Conservation (phyloP, 2,797 vertebrate species). For the Eleutherodactylus coqui region DNA sequence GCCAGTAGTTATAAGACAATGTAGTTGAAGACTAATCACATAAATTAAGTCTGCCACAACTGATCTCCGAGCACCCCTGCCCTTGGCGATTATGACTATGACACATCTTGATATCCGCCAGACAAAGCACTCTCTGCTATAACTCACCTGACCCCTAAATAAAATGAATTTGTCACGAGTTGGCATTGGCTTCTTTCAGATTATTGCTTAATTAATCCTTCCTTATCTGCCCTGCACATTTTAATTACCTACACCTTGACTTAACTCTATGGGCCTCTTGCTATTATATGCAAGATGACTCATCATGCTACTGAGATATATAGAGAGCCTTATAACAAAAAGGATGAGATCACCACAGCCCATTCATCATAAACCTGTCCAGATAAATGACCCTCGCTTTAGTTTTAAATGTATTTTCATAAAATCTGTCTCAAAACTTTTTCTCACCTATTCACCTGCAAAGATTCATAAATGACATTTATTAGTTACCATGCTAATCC, state of each 20-base stretch:
- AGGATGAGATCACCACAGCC: conserved; percentile 41
- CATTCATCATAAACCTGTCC: conserved; percentile 47
- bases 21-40: conserved; percentile 3
- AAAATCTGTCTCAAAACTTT: background rate
- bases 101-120: conserved; percentile 35
- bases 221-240: conserved; percentile 56
- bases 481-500: background rate
- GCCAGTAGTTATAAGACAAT: conserved; percentile 6
- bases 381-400: conserved; percentile 25
- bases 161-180: conserved; percentile 54
- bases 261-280: conserved; percentile 8
- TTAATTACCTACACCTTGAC: conserved; percentile 52
- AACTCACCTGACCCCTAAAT: conserved; percentile 53
- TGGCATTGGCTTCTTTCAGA: conserved; percentile 40
- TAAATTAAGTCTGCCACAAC: conserved; percentile 13
- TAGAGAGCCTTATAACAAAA: conserved; percentile 33
- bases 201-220: conserved; percentile 61
- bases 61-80: conserved; percentile 4
- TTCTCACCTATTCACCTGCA: background rate
- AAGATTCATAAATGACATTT: background rate
- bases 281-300: conserved; percentile 46
- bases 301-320: conserved; percentile 48
- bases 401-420: background rate
- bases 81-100: conserved; percentile 13
- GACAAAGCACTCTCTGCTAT: conserved; percentile 36